Conservation (phyloP, 2,888 invertebrate species). For the Dinocampus coccinellae region DNA sequence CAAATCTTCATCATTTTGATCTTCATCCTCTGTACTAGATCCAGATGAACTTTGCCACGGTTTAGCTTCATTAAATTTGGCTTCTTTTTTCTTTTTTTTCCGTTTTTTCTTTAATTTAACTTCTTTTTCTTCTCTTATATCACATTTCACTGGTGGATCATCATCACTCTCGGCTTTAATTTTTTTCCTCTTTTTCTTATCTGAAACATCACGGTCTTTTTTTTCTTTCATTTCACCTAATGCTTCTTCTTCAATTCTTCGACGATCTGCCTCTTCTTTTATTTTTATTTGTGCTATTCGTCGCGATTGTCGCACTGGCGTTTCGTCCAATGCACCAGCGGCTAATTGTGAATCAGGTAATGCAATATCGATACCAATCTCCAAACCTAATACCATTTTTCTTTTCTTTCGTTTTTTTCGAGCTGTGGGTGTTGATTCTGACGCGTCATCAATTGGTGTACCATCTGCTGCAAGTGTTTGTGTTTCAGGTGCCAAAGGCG, state of each 20-base stretch:
- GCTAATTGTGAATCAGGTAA: conserved; percentile 49
- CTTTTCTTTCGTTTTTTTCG: conserved; percentile 60
- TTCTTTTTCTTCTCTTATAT: conserved; percentile 48
- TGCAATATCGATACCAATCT: conserved; percentile 67
- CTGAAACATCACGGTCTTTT: conserved; percentile 41
- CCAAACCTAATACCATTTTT: conserved; percentile 71
- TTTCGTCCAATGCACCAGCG: conserved; percentile 57
- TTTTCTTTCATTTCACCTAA: conserved; percentile 72
- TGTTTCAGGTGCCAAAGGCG: conserved; percentile 39
- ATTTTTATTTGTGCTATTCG: conserved; percentile 91
- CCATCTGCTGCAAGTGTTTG: conserved; percentile 22
- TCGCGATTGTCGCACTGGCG: conserved; percentile 82
- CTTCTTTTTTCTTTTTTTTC: conserved; percentile 60
- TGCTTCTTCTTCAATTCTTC: conserved; percentile 82
- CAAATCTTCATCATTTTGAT: conserved; percentile 69
- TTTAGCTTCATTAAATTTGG: conserved; percentile 70
- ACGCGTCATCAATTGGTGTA: background rate
- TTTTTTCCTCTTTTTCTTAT: conserved; percentile 48
- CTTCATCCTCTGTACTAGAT: conserved; percentile 67
- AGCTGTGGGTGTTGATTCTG: conserved; percentile 22
- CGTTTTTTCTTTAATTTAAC: conserved; percentile 63
- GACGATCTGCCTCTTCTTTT: conserved; percentile 84
- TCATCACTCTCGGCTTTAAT: conserved; percentile 48
- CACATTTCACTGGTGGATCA: conserved; percentile 35
- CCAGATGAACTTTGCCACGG: conserved; percentile 76